These are phyloP conservation scores for Drosophila cracens DNA, from an alignment of 2,888 invertebrate genomes.

Conservation along the genomic window DNA sequence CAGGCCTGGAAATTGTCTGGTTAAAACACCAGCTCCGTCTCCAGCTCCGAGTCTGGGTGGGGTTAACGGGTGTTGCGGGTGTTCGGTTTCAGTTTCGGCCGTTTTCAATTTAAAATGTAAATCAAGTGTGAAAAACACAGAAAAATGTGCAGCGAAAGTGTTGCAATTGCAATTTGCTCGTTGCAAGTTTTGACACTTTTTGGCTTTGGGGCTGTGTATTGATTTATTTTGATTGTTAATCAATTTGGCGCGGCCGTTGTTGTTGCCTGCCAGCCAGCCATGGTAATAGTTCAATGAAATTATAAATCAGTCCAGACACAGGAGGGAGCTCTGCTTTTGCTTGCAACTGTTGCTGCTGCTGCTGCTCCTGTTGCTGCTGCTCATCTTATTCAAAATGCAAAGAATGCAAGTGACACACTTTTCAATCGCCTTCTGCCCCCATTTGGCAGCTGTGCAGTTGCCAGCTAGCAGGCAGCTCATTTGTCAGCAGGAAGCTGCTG, in stretches of 20 bases:
- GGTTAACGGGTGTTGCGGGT: slow-evolving; percentile 5
- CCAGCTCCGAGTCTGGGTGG: not conserved
- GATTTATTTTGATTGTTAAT: slow-evolving; percentile 79
- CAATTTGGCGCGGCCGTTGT: slow-evolving; percentile 68
- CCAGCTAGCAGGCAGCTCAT: slow-evolving; percentile 51
- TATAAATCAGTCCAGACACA: slow-evolving; percentile 64
- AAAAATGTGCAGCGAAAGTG: slow-evolving; percentile 77
- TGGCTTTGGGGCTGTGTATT: slow-evolving; percentile 71
- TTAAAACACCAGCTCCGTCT: slow-evolving; percentile 6
- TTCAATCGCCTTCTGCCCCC: slow-evolving; percentile 28
- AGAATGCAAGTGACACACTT: slow-evolving; percentile 77
- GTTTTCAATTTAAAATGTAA: slow-evolving; percentile 78
- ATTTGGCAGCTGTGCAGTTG: slow-evolving; percentile 14
- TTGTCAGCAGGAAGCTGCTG: slow-evolving; percentile 71
- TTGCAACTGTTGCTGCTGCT: slow-evolving; percentile 3
- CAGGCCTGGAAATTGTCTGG: slow-evolving; percentile 69
- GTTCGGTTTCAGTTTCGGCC: slow-evolving; percentile 55
- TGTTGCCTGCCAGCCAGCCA: slow-evolving; percentile 17
- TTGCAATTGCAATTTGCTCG: slow-evolving; percentile 78
- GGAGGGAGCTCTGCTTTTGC: slow-evolving; percentile 9
- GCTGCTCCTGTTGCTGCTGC: slow-evolving; percentile 8
- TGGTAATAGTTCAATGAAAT: slow-evolving; percentile 76
- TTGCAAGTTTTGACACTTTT: slow-evolving; percentile 76
- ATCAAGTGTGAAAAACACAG: slow-evolving; percentile 75
- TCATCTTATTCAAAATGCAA: slow-evolving; percentile 45